phyloP scores from a whole-genome alignment of 2,113 vertebrate species.

The Monarcha castaneiventris region DNA sequence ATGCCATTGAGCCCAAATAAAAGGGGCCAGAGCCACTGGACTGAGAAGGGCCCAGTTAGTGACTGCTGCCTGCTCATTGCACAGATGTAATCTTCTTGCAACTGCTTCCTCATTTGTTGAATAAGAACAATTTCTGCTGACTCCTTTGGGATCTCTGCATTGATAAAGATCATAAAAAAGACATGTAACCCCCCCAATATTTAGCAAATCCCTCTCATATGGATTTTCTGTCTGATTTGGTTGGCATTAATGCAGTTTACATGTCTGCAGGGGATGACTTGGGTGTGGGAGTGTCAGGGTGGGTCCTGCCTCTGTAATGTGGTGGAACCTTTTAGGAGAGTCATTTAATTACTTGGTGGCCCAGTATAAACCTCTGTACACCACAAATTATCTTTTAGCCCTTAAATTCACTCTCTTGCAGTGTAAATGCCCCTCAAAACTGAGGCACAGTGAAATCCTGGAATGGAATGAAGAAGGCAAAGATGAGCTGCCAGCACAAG shows the following conservation, averaged over 20 bases:
- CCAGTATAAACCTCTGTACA: not conserved
- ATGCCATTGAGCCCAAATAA: constrained; percentile 56
- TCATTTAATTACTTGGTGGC: not conserved
- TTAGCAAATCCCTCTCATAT: not conserved
- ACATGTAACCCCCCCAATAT: not conserved
- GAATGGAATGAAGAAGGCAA: not conserved
- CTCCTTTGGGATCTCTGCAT: not conserved
- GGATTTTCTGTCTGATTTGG: not conserved
- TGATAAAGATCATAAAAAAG: not conserved
- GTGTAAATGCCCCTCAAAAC: not conserved
- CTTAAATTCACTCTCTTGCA: not conserved
- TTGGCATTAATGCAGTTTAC: not conserved
- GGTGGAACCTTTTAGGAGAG: not conserved
- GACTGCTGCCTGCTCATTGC: not conserved
- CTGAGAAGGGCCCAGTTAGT: not conserved
- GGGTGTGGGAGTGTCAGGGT: not conserved
- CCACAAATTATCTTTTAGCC: not conserved
- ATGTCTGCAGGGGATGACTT: not conserved
- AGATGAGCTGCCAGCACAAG: not conserved
- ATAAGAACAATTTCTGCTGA: not conserved
- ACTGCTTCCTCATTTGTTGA: not conserved
- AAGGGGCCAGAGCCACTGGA: not conserved
- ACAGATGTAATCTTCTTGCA: not conserved
- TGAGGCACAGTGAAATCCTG: not conserved
- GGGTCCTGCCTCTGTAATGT: not conserved